Base-by-base conservation (phyloP, 2,888 invertebrate species). In the Tanytarsus gracilentus region DNA sequence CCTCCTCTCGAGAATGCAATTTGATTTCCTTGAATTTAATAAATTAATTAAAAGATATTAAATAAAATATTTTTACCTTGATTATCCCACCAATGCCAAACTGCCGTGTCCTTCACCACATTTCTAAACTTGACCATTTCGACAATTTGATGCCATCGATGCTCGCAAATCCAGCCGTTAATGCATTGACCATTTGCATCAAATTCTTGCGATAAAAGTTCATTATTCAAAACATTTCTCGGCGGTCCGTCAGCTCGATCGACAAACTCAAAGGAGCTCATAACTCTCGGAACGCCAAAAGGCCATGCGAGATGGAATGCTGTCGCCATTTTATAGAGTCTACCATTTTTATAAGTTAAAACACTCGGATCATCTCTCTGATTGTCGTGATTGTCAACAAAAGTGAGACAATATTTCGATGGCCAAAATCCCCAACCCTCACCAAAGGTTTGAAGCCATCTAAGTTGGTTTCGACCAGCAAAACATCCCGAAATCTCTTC, bases 301-400 rank as follows among this genome's bases (percentile, higher is more conserved):
- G 88, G 84, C 78, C 87, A 86, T 0, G 93, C 90, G 71, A 96
- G 76, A 81, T 87, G 89, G 71, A 92, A 94, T 0, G 88, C 89
- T 3, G 83, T 84, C 0, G 92, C 94, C 76, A 78, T 84, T 72
- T 84, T 89, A 72, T 89, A 89, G 39, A 76, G 75, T 65, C 76
- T 82, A 0, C 85, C 33, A 1, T 74, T 70, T 67, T 86, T 86
- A 71, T 87, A 81, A 2, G 84, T 88, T 4, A 89, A 75, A 48
- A 87, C 80, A 64, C 84, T 82, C 3, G 23, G 18, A 4, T 84
- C 86, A 68, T 91, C 77, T 66, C 94, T 78, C 70, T 93, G 92
- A 68, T 88, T 91, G 68, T 93, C 44, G 23, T 44, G 44, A 8
- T 44, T 44, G 8, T 44, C 44, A 56, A 93, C 81, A 68, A 93